Evolutionary conservation across 2,797 vertebrate genomes (phyloP).

Genomic region (Helicolenus hilgendorfi): DNA sequence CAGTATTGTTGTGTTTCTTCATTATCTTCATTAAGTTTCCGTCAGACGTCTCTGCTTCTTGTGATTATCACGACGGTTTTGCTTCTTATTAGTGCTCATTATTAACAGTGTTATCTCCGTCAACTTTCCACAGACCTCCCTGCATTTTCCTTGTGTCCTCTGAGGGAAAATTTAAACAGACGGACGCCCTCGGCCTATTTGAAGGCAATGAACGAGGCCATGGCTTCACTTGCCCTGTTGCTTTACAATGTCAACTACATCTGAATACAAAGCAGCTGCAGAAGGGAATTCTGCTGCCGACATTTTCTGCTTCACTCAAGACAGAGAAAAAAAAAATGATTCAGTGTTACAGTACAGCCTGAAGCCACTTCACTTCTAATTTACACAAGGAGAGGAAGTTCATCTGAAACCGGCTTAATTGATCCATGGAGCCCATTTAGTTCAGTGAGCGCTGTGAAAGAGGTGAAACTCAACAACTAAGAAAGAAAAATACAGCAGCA

Average conservation of each 20-base stretch:
- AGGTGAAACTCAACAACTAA: background rate
- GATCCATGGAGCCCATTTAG: conserved; percentile 24
- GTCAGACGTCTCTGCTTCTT: background rate
- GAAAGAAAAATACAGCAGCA: background rate
- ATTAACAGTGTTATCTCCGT: conserved; percentile 25
- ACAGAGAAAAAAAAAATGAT: conserved; percentile 1
- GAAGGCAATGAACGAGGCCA: conserved; percentile 36
- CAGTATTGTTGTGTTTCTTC: background rate
- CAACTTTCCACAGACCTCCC: conserved; percentile 23
- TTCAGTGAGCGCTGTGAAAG: background rate
- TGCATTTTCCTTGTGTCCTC: background rate
- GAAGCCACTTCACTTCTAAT: conserved; percentile 33
- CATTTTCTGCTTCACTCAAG: conserved; percentile 24
- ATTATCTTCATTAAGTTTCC: background rate
- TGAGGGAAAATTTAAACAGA: conserved; percentile 31
- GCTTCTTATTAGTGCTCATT: conserved; percentile 7
- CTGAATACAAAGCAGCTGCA: conserved; percentile 65
- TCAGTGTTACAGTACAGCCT: conserved; percentile 22
- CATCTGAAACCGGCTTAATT: conserved; percentile 32
- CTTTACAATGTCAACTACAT: conserved; percentile 6
- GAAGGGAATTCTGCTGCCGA: background rate
- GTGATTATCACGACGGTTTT: conserved; percentile 5
- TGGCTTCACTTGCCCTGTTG: conserved; percentile 25
- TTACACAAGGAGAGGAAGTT: conserved; percentile 2
- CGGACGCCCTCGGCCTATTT: background rate